Evolutionary conservation across 2,888 invertebrate species (phyloP).

Genomic region (Machimus atricapillus): DNA sequence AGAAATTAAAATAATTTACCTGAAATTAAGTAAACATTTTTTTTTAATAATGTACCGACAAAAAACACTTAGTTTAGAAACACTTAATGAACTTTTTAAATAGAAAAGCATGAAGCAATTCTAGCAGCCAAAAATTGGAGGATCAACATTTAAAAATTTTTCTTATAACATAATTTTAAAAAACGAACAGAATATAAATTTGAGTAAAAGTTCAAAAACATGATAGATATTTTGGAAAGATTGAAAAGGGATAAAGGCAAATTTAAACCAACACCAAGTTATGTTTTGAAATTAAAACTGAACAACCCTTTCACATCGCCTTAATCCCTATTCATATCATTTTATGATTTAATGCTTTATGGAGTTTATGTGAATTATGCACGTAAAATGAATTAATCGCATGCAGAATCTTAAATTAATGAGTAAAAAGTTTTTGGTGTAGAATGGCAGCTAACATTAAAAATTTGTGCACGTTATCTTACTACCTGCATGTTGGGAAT

Average conservation of each 20-base stretch:
- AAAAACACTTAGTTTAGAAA: not conserved
- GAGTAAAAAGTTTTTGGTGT: not conserved
- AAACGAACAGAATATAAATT: not conserved
- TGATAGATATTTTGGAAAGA: not conserved
- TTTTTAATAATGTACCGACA: not conserved
- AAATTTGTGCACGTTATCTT: not conserved
- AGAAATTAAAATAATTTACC: not conserved
- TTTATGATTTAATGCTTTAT: not conserved
- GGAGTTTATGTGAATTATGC: not conserved
- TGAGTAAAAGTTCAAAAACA: not conserved
- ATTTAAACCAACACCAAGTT: not conserved
- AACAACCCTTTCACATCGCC: not conserved
- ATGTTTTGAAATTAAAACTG: not conserved
- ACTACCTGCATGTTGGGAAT: slow-evolving; percentile 8
- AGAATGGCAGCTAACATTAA: not conserved
- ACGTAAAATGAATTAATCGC: not conserved
- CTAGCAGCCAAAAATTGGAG: slow-evolving; percentile 32
- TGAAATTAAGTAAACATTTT: slow-evolving; percentile 1
- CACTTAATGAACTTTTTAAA: not conserved
- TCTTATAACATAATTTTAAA: not conserved
- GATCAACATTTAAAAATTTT: slow-evolving; percentile 18
- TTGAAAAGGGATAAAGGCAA: not conserved
- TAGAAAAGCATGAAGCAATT: slow-evolving; percentile 17
- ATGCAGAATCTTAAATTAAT: not conserved
- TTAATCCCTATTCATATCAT: not conserved